A percentile compares a stretch with the other conserved stretches of the same genome.
Evolutionary conservation across 2,113 vertebrate species (phyloP).

Genomic region (Hoplias malabaricus): DNA sequence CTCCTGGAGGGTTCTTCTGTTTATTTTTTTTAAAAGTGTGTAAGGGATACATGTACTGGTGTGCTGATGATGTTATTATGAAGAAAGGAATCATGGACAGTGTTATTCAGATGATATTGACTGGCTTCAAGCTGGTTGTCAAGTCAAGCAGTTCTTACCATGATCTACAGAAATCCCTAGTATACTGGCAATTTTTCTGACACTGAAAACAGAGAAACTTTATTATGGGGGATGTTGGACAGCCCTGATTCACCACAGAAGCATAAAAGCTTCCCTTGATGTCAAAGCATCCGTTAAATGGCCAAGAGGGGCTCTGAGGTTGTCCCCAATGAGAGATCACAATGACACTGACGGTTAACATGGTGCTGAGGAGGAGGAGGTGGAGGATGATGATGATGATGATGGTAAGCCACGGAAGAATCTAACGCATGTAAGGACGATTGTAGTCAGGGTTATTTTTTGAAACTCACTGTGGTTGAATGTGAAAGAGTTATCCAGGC

Average conservation of each 20-base stretch:
- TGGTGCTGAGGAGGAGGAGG: constrained; percentile 43
- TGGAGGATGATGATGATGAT: constrained; percentile 52
- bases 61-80: constrained; percentile 4
- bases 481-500: constrained; percentile 99
- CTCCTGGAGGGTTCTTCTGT: background rate
- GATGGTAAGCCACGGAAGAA: constrained; percentile 60
- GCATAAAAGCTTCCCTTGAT: background rate
- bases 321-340: background rate
- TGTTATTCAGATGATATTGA: constrained; percentile 48
- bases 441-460: background rate
- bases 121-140: constrained; percentile 71
- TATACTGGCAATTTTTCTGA: constrained; percentile 99
- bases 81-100: constrained; percentile 1
- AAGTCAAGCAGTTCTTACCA: constrained; percentile 86
- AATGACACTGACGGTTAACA: constrained; percentile 16
- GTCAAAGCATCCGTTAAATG: background rate
- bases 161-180: constrained; percentile 99
- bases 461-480: constrained; percentile 98
- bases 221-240: constrained; percentile 68
- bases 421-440: constrained; percentile 58
- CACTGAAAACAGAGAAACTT: constrained; percentile 98
- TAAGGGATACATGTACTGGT: background rate
- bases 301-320: background rate
- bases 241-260: constrained; percentile 41
- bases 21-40: background rate